Evolutionary conservation across 92 coral and sea anemone genomes (phyloP).

Genomic region (Porites lobata): DNA sequence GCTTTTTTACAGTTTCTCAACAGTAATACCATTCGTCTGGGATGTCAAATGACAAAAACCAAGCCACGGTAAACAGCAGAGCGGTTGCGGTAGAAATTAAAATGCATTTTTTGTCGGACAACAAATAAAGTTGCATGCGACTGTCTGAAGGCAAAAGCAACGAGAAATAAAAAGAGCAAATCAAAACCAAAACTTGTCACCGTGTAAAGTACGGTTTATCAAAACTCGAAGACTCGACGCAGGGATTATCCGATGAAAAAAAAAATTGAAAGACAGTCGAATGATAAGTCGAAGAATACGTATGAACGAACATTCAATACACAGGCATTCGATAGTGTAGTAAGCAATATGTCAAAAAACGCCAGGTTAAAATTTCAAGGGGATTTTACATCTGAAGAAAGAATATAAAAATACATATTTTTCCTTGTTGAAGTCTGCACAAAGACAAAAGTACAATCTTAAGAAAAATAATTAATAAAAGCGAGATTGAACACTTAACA

Average conservation of each 20-base stretch:
- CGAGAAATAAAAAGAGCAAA: background rate
- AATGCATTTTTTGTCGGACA: background rate
- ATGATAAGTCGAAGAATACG: background rate
- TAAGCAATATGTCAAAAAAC: background rate
- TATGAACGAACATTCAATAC: background rate
- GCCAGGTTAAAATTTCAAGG: background rate
- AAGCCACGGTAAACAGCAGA: no score
- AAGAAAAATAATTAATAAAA: background rate
- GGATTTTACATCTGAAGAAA: background rate
- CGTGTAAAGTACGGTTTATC: no score
- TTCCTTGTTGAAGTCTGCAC: background rate
- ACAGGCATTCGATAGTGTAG: background rate
- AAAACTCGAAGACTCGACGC: background rate
- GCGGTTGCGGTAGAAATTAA: no score
- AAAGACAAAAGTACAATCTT: background rate
- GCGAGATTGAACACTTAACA: background rate
- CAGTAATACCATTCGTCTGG: background rate
- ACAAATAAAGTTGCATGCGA: background rate
- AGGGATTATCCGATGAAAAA: background rate
- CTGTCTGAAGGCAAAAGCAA: background rate
- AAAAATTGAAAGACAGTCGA: background rate
- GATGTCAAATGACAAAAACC: no score
- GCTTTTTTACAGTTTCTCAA: background rate
- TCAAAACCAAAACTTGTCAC: no score
- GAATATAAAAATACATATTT: background rate